Evolutionary conservation across 2,888 invertebrate species (phyloP).

Genomic region (Lithophane leautieri): DNA sequence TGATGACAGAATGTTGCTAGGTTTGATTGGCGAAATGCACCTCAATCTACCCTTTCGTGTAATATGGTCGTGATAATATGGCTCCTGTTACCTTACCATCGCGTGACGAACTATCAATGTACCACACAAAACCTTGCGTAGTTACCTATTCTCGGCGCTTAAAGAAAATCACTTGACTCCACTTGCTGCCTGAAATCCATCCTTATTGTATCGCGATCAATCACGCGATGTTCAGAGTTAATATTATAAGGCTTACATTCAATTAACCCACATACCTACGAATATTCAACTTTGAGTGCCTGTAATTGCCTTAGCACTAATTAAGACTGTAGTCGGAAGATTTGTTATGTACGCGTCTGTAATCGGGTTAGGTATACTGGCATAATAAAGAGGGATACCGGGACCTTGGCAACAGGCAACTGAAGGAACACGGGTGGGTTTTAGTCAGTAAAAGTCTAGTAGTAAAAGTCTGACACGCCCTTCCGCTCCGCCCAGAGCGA

Average conservation of each 20-base stretch:
- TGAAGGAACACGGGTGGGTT: no score
- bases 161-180: constrained; percentile 46
- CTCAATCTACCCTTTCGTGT: no score
- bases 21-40: no score
- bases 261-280: constrained; percentile 59
- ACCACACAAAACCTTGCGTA: background rate
- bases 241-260: constrained; percentile 56
- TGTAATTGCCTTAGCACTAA: constrained; percentile 49
- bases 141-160: background rate
- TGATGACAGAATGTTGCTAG: no score
- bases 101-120: constrained; percentile 27
- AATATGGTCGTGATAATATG: background rate
- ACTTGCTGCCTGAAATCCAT: constrained; percentile 41
- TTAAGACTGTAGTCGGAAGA: constrained; percentile 37
- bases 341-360: constrained; percentile 18
- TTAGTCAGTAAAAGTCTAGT: no score
- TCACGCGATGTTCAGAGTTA: constrained; percentile 58
- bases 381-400: no score
- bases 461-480: no score
- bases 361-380: constrained; percentile 27
- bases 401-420: no score
- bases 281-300: constrained; percentile 53
- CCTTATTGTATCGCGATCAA: constrained; percentile 57
- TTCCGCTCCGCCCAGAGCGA: no score
- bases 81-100: background rate